A percentile compares a stretch with the other conserved stretches of the same genome.
Conservation (phyloP, 2,888 invertebrate genomes). For the Calameuta idolon region DNA sequence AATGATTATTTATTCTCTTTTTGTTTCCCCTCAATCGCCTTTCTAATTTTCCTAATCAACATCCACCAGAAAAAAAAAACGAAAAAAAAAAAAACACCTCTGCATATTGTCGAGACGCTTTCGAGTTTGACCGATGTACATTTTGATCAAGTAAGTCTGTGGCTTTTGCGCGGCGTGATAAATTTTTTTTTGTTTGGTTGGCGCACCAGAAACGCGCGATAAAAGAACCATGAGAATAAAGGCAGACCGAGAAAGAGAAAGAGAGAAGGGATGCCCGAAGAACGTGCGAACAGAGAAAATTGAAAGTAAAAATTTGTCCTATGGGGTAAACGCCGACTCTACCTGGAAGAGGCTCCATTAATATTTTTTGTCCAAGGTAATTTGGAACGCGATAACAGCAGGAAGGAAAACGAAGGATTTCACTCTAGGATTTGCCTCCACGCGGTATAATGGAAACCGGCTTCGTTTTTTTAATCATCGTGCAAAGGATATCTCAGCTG, state of each 20-base stretch:
- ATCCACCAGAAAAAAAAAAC: slow-evolving; percentile 18
- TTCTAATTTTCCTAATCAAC: slow-evolving; percentile 10
- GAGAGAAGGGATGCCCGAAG: slow-evolving; percentile 21
- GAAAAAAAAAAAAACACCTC: slow-evolving; percentile 28
- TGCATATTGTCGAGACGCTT: slow-evolving; percentile 30
- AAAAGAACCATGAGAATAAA: slow-evolving; percentile 18
- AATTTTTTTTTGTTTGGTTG: background rate
- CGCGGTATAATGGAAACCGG: background rate
- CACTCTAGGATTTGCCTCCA: background rate
- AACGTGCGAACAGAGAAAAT: slow-evolving; percentile 19
- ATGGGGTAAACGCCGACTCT: background rate
- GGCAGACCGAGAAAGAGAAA: slow-evolving; percentile 25
- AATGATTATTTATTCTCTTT: background rate
- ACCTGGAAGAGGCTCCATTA: background rate
- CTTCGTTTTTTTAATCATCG: background rate
- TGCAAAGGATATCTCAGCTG: background rate
- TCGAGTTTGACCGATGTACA: slow-evolving; percentile 57
- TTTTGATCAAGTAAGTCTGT: slow-evolving; percentile 67
- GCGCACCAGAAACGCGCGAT: slow-evolving; percentile 20
- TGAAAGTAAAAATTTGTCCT: slow-evolving; percentile 16
- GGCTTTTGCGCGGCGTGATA: slow-evolving; percentile 31
- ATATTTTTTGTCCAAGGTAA: background rate
- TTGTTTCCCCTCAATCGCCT: background rate
- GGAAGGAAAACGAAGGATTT: background rate
- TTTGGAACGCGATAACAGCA: background rate